These are phyloP conservation scores for Otus scops DNA, from an alignment of 2,797 vertebrate genomes.

Conservation along the genomic window DNA sequence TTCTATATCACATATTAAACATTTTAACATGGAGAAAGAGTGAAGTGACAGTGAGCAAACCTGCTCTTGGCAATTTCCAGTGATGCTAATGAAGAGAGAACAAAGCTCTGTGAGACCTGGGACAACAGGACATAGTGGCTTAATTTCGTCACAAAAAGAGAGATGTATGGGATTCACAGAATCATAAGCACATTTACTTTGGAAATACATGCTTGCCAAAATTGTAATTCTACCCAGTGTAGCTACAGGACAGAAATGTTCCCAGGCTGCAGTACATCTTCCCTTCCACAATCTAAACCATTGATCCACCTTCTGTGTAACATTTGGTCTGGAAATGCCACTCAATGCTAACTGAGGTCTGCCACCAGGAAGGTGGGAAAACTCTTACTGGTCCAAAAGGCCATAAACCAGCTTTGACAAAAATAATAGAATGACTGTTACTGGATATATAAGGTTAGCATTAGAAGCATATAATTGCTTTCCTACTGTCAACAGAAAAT, in stretches of 20 bases:
- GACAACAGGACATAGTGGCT: background rate
- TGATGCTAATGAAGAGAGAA: background rate
- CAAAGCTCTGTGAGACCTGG: background rate
- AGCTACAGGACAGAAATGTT: background rate
- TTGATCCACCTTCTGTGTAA: background rate
- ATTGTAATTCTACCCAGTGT: rapidly evolving
- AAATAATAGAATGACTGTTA: slow-evolving; percentile 18
- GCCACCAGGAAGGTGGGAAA: background rate
- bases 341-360: background rate
- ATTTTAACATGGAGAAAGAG: background rate
- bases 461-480: slow-evolving; percentile 6
- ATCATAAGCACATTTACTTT: background rate
- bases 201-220: background rate
- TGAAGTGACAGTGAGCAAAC: background rate
- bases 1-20: background rate
- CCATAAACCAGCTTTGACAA: background rate
- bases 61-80: background rate
- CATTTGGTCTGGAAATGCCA: background rate
- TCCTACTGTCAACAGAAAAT: slow-evolving; percentile 24
- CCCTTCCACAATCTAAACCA: background rate
- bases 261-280: background rate
- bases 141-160: background rate
- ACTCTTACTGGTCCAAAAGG: background rate
- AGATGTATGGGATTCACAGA: background rate
- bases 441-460: background rate